Conservation (phyloP, 1,140 invertebrate genomes). For the Sycophaga agraensis region DNA sequence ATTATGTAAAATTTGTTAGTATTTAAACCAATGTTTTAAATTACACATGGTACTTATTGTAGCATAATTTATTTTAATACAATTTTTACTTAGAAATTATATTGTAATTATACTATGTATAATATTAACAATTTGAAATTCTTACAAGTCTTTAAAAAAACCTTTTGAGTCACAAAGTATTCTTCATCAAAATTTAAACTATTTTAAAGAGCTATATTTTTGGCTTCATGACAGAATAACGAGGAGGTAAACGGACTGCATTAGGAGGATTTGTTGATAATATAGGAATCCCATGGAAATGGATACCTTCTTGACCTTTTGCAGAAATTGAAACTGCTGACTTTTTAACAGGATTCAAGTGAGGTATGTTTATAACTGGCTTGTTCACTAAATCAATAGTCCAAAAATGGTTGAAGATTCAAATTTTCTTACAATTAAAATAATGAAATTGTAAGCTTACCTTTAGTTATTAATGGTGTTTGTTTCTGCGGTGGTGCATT, state of each 20-base stretch:
- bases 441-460: slow-evolving; percentile 39
- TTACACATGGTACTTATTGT: too few species aligned
- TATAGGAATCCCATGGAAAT: slow-evolving; percentile 47
- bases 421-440: slow-evolving; percentile 19
- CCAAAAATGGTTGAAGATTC: slow-evolving; percentile 35
- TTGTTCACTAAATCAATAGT: slow-evolving; percentile 42
- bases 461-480: slow-evolving; percentile 16
- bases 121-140: too few species aligned
- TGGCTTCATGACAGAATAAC: slow-evolving; percentile 47
- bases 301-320: slow-evolving; percentile 44
- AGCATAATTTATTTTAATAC: too few species aligned
- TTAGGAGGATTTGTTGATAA: slow-evolving; percentile 49
- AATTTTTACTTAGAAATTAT: too few species aligned
- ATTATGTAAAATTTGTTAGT: too few species aligned
- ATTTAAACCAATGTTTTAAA: too few species aligned
- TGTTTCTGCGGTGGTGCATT: slow-evolving; percentile 33
- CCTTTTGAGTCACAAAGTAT: too few species aligned
- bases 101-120: too few species aligned
- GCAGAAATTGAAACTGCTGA: slow-evolving; percentile 43
- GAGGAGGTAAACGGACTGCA: slow-evolving; percentile 44
- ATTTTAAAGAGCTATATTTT: slow-evolving; percentile 28
- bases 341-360: slow-evolving; percentile 42
- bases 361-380: slow-evolving; percentile 39
- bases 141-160: too few species aligned
- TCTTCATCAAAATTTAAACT: background rate